A percentile compares a stretch with the other conserved stretches of the same genome.
These are phyloP conservation scores for Molanna angustata DNA, from an alignment of 2,888 invertebrate genomes.

Conservation along the genomic window DNA sequence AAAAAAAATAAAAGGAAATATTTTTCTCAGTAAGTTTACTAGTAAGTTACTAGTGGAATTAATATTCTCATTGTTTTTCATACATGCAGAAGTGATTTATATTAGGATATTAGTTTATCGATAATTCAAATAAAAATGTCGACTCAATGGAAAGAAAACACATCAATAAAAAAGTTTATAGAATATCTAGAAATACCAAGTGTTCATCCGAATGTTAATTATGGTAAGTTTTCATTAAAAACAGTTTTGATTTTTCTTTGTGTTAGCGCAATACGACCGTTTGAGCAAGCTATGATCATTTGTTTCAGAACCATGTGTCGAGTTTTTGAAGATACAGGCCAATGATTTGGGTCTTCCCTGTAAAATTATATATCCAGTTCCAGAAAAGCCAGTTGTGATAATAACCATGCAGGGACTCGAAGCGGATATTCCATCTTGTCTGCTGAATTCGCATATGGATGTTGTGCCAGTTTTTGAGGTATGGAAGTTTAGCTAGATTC, in stretches of 20 bases:
- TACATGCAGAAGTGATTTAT: no score
- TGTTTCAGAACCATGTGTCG: conserved; percentile 65
- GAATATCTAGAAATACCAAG: conserved; percentile 85
- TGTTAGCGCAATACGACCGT: no score
- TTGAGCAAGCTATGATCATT: no score
- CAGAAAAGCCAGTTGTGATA: conserved; percentile 75
- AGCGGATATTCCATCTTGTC: conserved; percentile 65
- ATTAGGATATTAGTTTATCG: no score
- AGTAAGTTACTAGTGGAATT: no score
- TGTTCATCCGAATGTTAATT: conserved; percentile 83
- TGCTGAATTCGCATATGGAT: conserved; percentile 95
- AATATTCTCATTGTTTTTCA: no score
- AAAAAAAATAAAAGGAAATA: no score
- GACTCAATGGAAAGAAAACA: no score
- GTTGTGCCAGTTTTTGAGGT: conserved; percentile 94
- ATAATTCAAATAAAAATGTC: no score
- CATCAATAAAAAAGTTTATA: conserved; percentile 76
- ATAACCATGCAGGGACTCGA: conserved; percentile 80
- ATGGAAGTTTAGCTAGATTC: no score
- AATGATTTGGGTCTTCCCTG: conserved; percentile 64
- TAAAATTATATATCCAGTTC: conserved; percentile 59
- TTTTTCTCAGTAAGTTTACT: no score
- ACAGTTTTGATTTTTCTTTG: no score
- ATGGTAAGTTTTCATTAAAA: conserved; percentile 64
- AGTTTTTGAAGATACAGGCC: conserved; percentile 73